phyloP scores from a whole-genome alignment of 2,797 vertebrate species.

The Acanthurus tractus region DNA sequence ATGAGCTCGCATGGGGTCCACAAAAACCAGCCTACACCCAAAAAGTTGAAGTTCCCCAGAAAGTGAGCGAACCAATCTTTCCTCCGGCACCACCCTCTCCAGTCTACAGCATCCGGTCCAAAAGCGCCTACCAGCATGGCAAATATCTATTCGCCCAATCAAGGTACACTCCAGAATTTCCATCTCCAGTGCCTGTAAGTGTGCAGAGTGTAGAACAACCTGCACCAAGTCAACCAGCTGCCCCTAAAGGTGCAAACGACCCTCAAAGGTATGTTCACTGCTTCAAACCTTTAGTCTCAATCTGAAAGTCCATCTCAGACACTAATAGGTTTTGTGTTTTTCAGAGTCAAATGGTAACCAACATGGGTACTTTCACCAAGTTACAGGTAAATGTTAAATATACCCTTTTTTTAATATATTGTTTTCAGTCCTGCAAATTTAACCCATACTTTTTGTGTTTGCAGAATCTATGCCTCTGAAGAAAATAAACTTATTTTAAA shows the following conservation, averaged over 20 bases:
- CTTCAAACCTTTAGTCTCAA: not conserved
- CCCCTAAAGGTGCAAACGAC: not conserved
- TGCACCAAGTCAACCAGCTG: not conserved
- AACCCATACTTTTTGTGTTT: constrained; percentile 13
- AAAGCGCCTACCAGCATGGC: not conserved
- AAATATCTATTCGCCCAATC: rapidly evolving
- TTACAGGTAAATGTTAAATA: not conserved
- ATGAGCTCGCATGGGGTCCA: not conserved
- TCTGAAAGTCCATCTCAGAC: not conserved
- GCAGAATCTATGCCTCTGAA: constrained; percentile 1
- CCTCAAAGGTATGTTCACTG: constrained; percentile 7
- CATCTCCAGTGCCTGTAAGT: rapidly evolving
- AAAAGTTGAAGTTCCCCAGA: not conserved
- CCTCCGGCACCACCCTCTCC: not conserved
- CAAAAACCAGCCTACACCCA: not conserved
- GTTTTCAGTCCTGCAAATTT: not conserved
- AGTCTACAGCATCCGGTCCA: constrained; percentile 24
- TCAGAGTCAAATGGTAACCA: constrained; percentile 9
- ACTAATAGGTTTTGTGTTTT: not conserved
- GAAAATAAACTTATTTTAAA: constrained; percentile 3
- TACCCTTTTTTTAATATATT: too few species aligned
- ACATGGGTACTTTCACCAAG: not conserved
- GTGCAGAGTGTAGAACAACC: not conserved
- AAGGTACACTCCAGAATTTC: not conserved
- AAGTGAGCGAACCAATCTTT: rapidly evolving